Base-by-base conservation (phyloP, 2,888 invertebrate species). In the Tiliacea aurago region DNA sequence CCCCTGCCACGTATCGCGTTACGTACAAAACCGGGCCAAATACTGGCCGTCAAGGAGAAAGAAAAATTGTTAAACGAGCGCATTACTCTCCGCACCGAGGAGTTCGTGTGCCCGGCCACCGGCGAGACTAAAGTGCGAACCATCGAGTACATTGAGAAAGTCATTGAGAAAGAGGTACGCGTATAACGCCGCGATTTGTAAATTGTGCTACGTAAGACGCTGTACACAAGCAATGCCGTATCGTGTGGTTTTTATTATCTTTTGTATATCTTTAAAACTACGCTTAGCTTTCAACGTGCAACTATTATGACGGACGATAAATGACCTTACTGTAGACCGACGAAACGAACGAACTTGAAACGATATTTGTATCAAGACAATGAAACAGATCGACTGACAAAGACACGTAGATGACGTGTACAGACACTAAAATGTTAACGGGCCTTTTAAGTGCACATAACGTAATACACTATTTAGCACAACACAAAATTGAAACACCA, bases 111-210 rank as follows among this genome's bases (percentile, higher is more conserved):
- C 96, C 98, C 98, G 90, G 96, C 97, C 89, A 98, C 98, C 88
- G 98, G 98, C 91, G 98, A 98, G 95, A 97, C 97, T 94, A 98
- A 98, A 96, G 98, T 99, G 93, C 97, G 98, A 96, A 99, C 99
- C 90, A 97, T 99, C 96, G 98, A 99, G 97, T 98, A 98, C 97
- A 98, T 98, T 96, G 99, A 99, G 97, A 99, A 98, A 97, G 97
- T 98, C 96, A 98, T 99, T 97, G 99, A 99, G 97, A 98, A 98
- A 97, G 99, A 99, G 99, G 99, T 99, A 98, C 94, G 91, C 91
- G 93, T 90, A 89, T 73, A 65, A 84, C 83, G 89, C 87, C 91
- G 90, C 93, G 91, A 90, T 89, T 88, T 95, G 95, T 95, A 94
- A 89, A 94, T 94, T 94, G 89, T 91, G 94, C 94, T 92, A 90